Conservation (phyloP, 2,888 invertebrate species). For the Chaetoderma sp. region DNA sequence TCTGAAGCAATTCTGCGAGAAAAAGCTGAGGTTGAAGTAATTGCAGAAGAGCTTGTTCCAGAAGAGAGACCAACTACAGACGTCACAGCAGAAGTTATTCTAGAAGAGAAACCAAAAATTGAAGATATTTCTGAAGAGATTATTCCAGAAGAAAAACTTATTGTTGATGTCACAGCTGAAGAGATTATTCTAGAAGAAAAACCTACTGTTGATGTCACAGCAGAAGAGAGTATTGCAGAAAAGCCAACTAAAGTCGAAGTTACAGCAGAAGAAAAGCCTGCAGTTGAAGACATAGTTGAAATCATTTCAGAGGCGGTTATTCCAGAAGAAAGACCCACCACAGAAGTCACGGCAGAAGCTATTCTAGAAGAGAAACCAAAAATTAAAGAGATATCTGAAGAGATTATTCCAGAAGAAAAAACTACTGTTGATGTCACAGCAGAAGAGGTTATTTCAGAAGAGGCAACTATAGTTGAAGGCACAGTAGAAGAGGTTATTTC, state of each 20-base stretch:
- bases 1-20: not conserved
- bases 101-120: too few species aligned
- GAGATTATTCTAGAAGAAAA: conserved; percentile 8
- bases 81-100: not conserved
- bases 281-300: conserved; percentile 15
- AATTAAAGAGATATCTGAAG: not conserved
- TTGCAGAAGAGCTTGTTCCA: too few species aligned
- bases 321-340: conserved; percentile 10
- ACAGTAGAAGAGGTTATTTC: conserved; percentile 4
- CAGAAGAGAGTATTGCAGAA: conserved; percentile 35
- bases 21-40: not conserved
- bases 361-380: not conserved
- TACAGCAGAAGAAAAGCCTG: not conserved
- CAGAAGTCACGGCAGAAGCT: not conserved
- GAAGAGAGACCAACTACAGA: too few species aligned
- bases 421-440: not conserved
- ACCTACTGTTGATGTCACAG: conserved; percentile 24
- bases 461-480: conserved; percentile 3
- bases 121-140: too few species aligned
- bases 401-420: not conserved
- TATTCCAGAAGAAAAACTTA: too few species aligned
- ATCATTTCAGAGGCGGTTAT: conserved; percentile 15
- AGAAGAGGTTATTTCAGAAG: conserved; percentile 1
- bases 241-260: conserved; percentile 12
- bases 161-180: not conserved